Percentiles rank a stretch among this genome's conserved stretches.
Conservation (phyloP, 2,113 vertebrate genomes). For the Myodes glareolus region DNA sequence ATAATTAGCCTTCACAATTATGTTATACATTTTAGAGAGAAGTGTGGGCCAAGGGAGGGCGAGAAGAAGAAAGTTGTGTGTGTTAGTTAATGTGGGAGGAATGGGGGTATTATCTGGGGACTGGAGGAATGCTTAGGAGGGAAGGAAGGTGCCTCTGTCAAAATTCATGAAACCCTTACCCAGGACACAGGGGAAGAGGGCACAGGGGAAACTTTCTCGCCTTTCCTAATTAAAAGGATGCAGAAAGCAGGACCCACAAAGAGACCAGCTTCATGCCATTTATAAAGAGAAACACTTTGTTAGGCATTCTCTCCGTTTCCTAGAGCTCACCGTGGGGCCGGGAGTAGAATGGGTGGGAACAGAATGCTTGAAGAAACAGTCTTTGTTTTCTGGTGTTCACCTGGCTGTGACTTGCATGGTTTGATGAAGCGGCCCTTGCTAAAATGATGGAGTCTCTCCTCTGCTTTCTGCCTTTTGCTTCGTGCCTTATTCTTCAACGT, state of each 20-base stretch:
- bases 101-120: constrained; percentile 87
- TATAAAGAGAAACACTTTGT: constrained; percentile 61
- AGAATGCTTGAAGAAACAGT: constrained; percentile 59
- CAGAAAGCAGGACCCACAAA: constrained; percentile 73
- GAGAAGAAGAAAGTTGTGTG: constrained; percentile 83
- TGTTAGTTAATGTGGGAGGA: constrained; percentile 84
- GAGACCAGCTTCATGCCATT: constrained; percentile 65
- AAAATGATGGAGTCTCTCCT: neutral
- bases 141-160: constrained; percentile 83
- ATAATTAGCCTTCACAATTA: constrained; percentile 91
- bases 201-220: constrained; percentile 78
- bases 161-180: constrained; percentile 83
- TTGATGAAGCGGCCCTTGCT: constrained; percentile 56
- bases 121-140: constrained; percentile 80
- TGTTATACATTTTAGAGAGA: constrained; percentile 86
- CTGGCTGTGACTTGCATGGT: constrained; percentile 58
- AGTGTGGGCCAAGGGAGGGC: constrained; percentile 62
- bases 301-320: constrained; percentile 58
- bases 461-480: neutral
- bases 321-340: constrained; percentile 67
- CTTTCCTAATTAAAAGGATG: constrained; percentile 83
- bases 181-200: constrained; percentile 64
- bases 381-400: constrained; percentile 78
- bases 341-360: constrained; percentile 69
- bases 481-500: neutral